A percentile compares a stretch with the other conserved stretches of the same genome.
Conservation (phyloP, 2,113 vertebrate genomes). For the Leucosticte australis region DNA sequence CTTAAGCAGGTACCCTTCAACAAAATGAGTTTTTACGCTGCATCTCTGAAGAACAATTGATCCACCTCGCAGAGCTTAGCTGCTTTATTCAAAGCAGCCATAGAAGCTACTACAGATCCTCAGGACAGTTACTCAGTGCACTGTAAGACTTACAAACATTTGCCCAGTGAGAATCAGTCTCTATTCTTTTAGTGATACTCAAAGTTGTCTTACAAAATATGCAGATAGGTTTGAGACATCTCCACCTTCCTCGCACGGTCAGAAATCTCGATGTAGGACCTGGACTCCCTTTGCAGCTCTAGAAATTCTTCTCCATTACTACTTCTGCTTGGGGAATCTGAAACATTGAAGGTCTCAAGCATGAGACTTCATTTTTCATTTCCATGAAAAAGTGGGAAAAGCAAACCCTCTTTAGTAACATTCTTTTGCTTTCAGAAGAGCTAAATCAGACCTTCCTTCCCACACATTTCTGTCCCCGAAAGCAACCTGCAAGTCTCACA, state of each 20-base stretch:
- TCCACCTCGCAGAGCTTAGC: background rate
- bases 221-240: background rate
- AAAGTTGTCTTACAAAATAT: background rate
- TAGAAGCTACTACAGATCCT: background rate
- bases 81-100: background rate
- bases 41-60: background rate
- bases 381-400: background rate
- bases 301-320: background rate
- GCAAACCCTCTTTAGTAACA: conserved; percentile 3
- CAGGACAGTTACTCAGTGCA: background rate
- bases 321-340: background rate
- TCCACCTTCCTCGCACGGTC: background rate
- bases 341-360: background rate
- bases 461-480: background rate
- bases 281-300: background rate
- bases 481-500: conserved; percentile 40
- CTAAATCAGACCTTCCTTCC: conserved; percentile 23
- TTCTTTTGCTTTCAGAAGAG: background rate
- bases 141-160: background rate
- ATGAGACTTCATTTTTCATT: background rate
- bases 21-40: background rate
- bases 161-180: background rate
- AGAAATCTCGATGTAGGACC: background rate
- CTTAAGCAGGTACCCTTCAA: background rate
- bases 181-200: background rate